Percentiles rank a stretch among this genome's conserved stretches.
Evolutionary conservation across 2,113 vertebrate species (phyloP).

Genomic region (Vicugna pacos): DNA sequence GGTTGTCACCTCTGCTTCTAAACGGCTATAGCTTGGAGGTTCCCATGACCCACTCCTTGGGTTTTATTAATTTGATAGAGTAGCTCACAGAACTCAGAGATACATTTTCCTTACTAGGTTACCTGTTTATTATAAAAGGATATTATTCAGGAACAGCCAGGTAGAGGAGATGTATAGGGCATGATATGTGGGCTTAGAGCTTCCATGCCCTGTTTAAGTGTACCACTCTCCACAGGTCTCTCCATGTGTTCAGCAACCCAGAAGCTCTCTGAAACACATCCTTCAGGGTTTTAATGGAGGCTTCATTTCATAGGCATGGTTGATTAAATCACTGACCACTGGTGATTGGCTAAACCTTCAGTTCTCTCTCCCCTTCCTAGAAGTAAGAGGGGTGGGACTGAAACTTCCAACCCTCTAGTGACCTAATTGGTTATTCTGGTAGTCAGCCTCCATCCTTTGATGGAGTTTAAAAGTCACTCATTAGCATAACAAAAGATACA

Average conservation of each 20-base stretch:
- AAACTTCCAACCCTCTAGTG: background rate
- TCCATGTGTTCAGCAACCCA: background rate
- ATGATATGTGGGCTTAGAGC: background rate
- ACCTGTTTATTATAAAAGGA: background rate
- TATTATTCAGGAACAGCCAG: background rate
- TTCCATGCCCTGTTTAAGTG: background rate
- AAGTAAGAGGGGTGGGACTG: background rate
- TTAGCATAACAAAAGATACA: background rate
- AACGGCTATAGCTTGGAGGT: background rate
- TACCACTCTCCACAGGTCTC: background rate
- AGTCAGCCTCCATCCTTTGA: background rate
- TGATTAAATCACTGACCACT: background rate
- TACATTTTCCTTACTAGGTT: background rate
- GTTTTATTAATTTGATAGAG: background rate
- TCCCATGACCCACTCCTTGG: background rate
- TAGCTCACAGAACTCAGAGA: background rate
- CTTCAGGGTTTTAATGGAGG: background rate
- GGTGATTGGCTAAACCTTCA: background rate
- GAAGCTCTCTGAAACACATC: background rate
- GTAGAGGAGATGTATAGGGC: background rate
- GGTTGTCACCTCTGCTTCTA: background rate
- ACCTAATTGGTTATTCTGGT: background rate
- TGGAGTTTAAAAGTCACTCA: background rate
- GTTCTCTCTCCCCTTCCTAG: background rate
- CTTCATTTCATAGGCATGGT: background rate